Conservation (phyloP, 23 tunicate genomes). For the Styela plicata region DNA sequence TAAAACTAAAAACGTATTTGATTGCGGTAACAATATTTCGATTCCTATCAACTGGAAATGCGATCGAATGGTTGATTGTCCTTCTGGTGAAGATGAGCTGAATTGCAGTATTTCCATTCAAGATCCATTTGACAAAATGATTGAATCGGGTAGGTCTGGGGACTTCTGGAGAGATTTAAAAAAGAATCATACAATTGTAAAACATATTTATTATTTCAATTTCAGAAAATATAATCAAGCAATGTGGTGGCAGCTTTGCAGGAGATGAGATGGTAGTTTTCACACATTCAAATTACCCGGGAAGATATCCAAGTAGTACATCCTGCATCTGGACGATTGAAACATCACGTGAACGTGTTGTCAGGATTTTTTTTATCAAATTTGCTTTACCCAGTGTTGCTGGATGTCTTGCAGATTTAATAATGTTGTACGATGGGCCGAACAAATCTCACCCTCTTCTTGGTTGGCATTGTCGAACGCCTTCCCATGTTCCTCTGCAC, state of each 20-base stretch:
- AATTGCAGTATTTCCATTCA: background rate
- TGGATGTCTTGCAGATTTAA: constrained; percentile 6
- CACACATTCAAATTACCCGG: background rate
- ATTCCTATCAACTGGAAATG: background rate
- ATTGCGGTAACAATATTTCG: background rate
- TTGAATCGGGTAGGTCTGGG: background rate
- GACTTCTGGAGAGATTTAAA: too few species aligned
- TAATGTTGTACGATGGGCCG: background rate
- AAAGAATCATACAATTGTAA: too few species aligned
- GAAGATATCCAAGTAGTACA: background rate
- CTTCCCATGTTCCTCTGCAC: background rate
- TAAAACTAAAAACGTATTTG: too few species aligned
- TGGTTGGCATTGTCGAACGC: constrained; percentile 16
- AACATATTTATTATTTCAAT: too few species aligned
- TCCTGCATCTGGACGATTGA: background rate
- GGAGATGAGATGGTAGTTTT: background rate
- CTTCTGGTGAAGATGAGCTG: background rate
- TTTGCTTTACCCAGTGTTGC: background rate
- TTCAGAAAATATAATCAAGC: background rate
- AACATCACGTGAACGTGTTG: background rate
- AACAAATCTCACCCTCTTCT: background rate
- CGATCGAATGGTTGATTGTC: constrained; percentile 4
- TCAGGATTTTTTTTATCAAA: background rate
- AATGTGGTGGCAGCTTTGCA: background rate
- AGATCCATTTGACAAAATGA: background rate